Evolutionary conservation across 1,140 invertebrate species (phyloP), one percentile per base, ranked within the genome.

Genomic region (Carposina sasakii): DNA sequence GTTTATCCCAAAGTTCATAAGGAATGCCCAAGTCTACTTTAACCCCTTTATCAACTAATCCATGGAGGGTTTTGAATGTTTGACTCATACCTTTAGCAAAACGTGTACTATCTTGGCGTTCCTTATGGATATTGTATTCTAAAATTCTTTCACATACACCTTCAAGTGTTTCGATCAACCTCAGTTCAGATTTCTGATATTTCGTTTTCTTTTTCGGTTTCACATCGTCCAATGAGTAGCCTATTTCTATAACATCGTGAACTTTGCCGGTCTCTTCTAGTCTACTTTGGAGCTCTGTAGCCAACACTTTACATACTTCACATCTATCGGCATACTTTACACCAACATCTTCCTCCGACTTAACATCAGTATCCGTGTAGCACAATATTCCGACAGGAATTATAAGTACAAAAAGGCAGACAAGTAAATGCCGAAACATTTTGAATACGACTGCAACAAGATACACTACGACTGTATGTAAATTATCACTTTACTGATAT

Each of bases 1-100:
- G 96, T 68, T 96, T 96, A 71, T 99, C 96, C 97, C 97, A 99
- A 48, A 99, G 79, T 68, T 98, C 97, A 61, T 92, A 91, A 0
- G 98, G 98, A 61, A 99, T 98, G 12, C 97, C 97, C 19, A 99
- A 85, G 65, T 98, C 97, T 0, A 99, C 97, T 86, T 99, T 98
- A 0, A 99, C 97, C 36, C 97, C 97, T 88, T 97, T 98, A 69
- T 97, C 91, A 0, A 96, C 94, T 28, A 99, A 88, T n/a, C 92
- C 93, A 86, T 98, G 96, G n/a, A 98, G 85, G 3, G 96, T 96
- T 85, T 94, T 90, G 73, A 99, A 98, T 2, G 97, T 99, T 87
- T 98, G 93, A 71, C 96, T 98, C 92, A 96, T 96, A 48, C 96
- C 96, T 86, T 97, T 98, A 6, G 96, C 94, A 87, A 98, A 98